A percentile compares a stretch with the other conserved stretches of the same genome.
Evolutionary conservation across 53 echinoderm and acorn worm species (phyloP).

Genomic region (Antedon mediterranea): DNA sequence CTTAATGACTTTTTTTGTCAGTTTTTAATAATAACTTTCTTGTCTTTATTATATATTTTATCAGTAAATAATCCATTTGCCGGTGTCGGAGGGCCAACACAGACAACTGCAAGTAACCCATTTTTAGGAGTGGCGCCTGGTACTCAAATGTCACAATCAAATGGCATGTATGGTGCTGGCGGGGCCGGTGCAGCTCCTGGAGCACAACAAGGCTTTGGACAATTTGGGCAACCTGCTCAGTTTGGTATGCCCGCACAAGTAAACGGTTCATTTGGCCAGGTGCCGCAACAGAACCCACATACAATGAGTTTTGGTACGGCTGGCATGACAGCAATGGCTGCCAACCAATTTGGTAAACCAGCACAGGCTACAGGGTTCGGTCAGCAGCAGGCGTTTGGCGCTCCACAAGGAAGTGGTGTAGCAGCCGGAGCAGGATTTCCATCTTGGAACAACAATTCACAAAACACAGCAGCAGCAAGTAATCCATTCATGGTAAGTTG

Average conservation of each 20-base stretch:
- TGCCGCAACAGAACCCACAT: slow-evolving; percentile 10
- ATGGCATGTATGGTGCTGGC: background rate
- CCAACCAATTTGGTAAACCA: slow-evolving; percentile 1
- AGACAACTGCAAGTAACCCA: background rate
- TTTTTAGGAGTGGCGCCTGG: background rate
- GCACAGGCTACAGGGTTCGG: background rate
- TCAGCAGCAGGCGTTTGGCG: slow-evolving; percentile 9
- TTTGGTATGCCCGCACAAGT: background rate
- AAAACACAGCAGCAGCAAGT: background rate
- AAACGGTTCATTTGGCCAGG: slow-evolving; percentile 10
- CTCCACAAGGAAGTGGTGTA: background rate
- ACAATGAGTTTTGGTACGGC: slow-evolving; percentile 12
- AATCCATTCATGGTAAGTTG: background rate
- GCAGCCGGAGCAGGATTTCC: background rate
- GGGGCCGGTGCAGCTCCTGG: background rate
- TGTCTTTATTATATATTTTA: background rate
- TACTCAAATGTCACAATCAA: background rate
- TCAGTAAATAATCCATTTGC: background rate
- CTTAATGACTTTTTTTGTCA: too few species aligned
- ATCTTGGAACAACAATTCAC: background rate
- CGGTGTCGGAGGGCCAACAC: background rate
- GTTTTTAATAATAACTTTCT: too few species aligned
- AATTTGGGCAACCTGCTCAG: background rate
- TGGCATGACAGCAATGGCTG: slow-evolving; percentile 1
- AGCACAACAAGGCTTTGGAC: background rate